Percentiles rank a stretch among this genome's conserved stretches.
Conservation (phyloP, 2,113 vertebrate genomes). For the Herpailurus yagouaroundi region DNA sequence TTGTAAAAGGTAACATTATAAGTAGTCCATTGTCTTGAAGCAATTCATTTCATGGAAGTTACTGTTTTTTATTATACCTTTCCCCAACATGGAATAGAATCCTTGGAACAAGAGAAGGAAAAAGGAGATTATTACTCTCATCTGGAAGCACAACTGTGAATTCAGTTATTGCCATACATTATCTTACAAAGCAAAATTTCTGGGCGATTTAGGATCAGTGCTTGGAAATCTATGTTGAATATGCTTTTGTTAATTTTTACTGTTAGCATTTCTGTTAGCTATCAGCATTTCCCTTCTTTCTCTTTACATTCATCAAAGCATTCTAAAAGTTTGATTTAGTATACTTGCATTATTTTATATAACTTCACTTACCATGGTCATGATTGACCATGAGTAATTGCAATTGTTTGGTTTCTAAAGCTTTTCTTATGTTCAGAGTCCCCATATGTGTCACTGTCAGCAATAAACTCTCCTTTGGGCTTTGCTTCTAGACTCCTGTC, state of each 20-base stretch:
- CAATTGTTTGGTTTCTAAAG: conserved; percentile 11
- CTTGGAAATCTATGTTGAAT: neutral
- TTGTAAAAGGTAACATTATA: neutral
- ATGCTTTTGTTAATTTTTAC: neutral
- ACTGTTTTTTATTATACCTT: neutral
- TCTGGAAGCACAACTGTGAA: conserved; percentile 15
- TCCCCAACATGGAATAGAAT: neutral
- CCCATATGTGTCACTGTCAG: neutral
- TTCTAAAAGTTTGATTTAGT: conserved; percentile 18
- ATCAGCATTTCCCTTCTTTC: neutral
- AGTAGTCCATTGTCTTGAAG: neutral
- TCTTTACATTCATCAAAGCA: neutral
- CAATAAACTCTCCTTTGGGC: neutral
- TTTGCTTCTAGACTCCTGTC: neutral
- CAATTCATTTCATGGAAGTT: neutral
- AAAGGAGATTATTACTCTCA: neutral
- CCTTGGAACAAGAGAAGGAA: neutral
- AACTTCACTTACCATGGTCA: neutral
- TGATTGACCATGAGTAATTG: neutral
- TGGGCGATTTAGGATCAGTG: neutral
- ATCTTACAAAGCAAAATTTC: neutral
- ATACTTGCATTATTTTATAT: neutral
- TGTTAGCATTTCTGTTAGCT: neutral
- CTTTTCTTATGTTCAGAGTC: neutral
- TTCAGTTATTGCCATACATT: neutral